Conservation (phyloP, 2,113 vertebrate genomes). For the Entelurus aequoreus region DNA sequence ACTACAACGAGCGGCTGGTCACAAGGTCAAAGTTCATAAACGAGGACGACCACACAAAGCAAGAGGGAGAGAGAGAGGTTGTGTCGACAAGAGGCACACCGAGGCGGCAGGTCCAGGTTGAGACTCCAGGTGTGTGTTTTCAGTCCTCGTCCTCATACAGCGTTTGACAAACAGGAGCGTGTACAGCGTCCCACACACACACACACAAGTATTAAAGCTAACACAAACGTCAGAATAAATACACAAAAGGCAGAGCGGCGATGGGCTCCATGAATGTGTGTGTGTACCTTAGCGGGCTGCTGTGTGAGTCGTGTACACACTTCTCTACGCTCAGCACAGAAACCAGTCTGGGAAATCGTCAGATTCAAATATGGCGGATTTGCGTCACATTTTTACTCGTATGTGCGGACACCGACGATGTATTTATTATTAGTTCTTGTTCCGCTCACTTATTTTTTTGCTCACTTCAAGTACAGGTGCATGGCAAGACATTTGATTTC, state of each 20-base stretch:
- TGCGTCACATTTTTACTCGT: no score
- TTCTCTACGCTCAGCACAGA: background rate
- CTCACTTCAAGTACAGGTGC: no score
- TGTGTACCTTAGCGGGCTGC: conserved; percentile 33
- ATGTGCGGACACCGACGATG: no score
- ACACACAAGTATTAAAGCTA: conserved; percentile 66
- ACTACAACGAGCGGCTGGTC: conserved; percentile 58
- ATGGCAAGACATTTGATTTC: no score
- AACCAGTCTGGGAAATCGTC: conserved; percentile 30
- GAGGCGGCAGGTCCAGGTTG: conserved; percentile 30
- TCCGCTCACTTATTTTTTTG: no score
- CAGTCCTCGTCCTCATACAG: conserved; percentile 17
- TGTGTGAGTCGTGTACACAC: conserved; percentile 12
- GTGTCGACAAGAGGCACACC: conserved; percentile 57
- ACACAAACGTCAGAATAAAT: conserved; percentile 55
- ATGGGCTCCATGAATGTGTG: conserved; percentile 24
- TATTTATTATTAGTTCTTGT: no score
- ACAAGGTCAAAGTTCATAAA: conserved; percentile 73
- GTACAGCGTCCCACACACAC: conserved; percentile 42
- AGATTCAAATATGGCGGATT: no score
- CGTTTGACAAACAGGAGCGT: conserved; percentile 33
- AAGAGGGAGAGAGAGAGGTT: conserved; percentile 41
- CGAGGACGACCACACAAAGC: conserved; percentile 54
- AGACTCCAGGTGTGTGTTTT: conserved; percentile 37
- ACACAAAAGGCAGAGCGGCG: conserved; percentile 29